Base-by-base conservation (phyloP, 2,888 invertebrate species). In the Drosophila prostipennis region DNA sequence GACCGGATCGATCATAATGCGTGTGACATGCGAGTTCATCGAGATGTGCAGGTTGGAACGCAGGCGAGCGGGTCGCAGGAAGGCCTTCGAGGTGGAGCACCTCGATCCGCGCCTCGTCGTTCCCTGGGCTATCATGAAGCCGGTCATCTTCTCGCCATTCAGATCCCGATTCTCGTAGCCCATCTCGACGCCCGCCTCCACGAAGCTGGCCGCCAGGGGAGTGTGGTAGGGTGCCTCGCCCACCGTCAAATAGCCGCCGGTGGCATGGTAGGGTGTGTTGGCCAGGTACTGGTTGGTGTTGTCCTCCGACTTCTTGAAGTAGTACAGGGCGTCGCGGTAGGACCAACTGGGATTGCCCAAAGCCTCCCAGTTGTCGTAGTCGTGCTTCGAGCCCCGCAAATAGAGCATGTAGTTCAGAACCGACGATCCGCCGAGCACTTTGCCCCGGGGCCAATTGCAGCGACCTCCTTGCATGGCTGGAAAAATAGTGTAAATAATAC, bases 361-460 rank as follows among this genome's bases (percentile, higher is more conserved):
- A 0, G 94, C 93, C 89, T 98, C 97, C 98, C 98, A 98, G 0
- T 93, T 92, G 89, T 98, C 97, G 91, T 98, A 98, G 91, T 98
- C 98, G 77, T 94, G 95, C 79, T 94, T 95, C 90, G 98, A 98
- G 0, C 98, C 98, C 60, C 98, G 93, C 4, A 98, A 92, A 88
- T 98, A 98, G 0, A 98, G 92, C 98, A 98, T 98, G 91, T 97
- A 97, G 91, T 98, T 98, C 0, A 98, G 93, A 0, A 97, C 97
- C 37, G 96, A 96, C 13, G 96, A 96, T 0, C 98, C 98, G 0
- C 98, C 98, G 2, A 98, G 93, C 0, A 97, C 97, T 91, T 98
- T 98, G 1, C 98, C 98, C 19, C 98, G 93, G 0, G 97, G 97
- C 97, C 97, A 97, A 91, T 97, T 97, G 91, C 97, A 97, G 34